Conservation (phyloP, 1,140 invertebrate genomes). For the Pseudomyrmex gracilis region DNA sequence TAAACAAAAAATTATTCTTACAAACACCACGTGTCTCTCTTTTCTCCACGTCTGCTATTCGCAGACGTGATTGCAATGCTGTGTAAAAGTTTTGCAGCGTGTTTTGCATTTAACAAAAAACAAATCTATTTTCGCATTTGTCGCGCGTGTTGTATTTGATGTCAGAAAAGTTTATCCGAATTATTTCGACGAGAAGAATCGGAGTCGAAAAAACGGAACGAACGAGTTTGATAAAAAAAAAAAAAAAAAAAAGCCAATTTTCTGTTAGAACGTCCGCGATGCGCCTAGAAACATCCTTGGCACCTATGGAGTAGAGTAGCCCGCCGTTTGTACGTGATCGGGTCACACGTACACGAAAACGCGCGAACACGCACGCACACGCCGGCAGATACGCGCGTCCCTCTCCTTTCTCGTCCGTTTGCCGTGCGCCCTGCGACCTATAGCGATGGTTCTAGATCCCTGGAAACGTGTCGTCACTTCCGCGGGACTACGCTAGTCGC, state of each 20-base stretch:
- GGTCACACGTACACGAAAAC: background rate
- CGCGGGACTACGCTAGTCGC: conserved; percentile 41
- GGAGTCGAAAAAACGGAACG: background rate
- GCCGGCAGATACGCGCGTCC: background rate
- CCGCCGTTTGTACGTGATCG: background rate
- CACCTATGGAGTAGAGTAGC: background rate
- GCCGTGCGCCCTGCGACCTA: conserved; percentile 1
- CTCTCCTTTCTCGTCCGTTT: background rate
- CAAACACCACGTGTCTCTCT: too few species aligned
- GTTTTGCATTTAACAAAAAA: too few species aligned
- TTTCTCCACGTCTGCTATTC: too few species aligned
- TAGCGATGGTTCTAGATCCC: conserved; percentile 76
- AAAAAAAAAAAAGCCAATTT: background rate
- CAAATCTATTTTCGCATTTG: too few species aligned
- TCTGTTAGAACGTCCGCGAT: background rate
- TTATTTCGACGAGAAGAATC: too few species aligned
- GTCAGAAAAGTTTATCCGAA: too few species aligned
- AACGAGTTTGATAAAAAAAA: background rate
- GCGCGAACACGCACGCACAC: background rate
- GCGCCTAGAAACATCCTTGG: background rate
- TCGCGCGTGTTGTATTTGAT: too few species aligned
- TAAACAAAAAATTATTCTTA: too few species aligned
- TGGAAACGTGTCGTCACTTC: conserved; percentile 47
- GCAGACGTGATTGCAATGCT: too few species aligned
- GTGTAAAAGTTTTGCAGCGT: too few species aligned